These are phyloP conservation scores for Huso huso DNA, from an alignment of 2,797 vertebrate species.

Conservation along the genomic window DNA sequence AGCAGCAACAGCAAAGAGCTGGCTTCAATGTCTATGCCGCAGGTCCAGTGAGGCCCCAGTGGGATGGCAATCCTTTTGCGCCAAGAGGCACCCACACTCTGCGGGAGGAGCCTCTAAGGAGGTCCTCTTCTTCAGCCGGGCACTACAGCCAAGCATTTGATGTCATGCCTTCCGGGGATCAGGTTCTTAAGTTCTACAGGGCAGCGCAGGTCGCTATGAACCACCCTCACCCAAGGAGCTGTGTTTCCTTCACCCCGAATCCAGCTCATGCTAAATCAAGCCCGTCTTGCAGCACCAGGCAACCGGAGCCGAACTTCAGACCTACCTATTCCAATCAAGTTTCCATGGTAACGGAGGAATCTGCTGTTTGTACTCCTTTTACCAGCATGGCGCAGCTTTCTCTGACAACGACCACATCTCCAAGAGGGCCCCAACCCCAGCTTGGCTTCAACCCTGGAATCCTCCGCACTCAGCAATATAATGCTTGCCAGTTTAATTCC, in stretches of 20 bases:
- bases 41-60: conserved; percentile 16
- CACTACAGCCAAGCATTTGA: conserved; percentile 47
- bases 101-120: conserved; percentile 33
- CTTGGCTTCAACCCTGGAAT: conserved; percentile 16
- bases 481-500: conserved; percentile 23
- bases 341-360: conserved; percentile 11
- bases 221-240: conserved; percentile 22
- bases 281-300: conserved; percentile 22
- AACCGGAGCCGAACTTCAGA: conserved; percentile 13
- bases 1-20: conserved; percentile 17
- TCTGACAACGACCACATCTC: conserved; percentile 20
- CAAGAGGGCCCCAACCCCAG: conserved; percentile 19
- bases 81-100: conserved; percentile 13
- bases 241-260: conserved; percentile 31
- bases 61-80: conserved; percentile 5
- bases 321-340: conserved; percentile 12
- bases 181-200: conserved; percentile 44
- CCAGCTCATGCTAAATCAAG: conserved; percentile 30
- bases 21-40: conserved; percentile 39
- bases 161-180: conserved; percentile 42
- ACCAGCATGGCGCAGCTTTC: conserved; percentile 18
- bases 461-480: conserved; percentile 23
- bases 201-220: conserved; percentile 32
- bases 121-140: conserved; percentile 31
- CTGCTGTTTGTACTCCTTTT: conserved; percentile 22